phyloP scores from a whole-genome alignment of 2,113 vertebrate genomes.

The Calonectris borealis region DNA sequence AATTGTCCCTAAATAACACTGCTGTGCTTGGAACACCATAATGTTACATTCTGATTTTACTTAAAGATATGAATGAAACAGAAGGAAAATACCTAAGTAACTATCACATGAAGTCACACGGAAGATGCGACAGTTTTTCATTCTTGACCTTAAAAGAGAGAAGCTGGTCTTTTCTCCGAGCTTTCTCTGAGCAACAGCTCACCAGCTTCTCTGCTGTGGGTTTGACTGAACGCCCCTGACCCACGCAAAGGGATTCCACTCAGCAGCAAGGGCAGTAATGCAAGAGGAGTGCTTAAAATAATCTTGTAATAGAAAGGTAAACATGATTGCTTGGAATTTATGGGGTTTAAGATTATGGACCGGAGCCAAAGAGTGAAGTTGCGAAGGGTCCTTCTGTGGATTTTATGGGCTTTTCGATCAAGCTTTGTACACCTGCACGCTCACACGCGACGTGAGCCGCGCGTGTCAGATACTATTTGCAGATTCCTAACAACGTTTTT shows the following conservation, averaged over 20 bases:
- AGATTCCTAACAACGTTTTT: neutral
- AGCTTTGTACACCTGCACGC: neutral
- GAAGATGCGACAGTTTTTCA: neutral
- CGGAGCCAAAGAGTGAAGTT: neutral
- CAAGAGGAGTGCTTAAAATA: neutral
- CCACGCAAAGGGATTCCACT: neutral
- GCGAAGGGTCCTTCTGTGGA: neutral
- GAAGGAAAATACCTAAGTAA: neutral
- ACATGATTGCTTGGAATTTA: neutral
- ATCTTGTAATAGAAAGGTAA: neutral
- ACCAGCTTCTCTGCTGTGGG: neutral
- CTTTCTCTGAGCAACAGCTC: neutral
- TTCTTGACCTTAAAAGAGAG: neutral
- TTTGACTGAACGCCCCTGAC: neutral
- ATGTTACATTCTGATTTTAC: neutral
- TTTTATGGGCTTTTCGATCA: neutral
- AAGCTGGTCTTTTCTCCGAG: neutral
- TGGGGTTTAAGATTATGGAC: neutral
- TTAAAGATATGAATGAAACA: neutral
- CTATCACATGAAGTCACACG: neutral
- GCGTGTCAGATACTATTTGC: accelerated
- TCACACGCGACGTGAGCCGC: accelerated
- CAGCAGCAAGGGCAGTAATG: neutral
- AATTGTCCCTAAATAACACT: neutral
- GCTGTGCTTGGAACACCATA: neutral